Evolutionary conservation across 2,888 invertebrate species (phyloP), one percentile per base, ranked within the genome.

Genomic region (Poecilobothrus nobilitatus): DNA sequence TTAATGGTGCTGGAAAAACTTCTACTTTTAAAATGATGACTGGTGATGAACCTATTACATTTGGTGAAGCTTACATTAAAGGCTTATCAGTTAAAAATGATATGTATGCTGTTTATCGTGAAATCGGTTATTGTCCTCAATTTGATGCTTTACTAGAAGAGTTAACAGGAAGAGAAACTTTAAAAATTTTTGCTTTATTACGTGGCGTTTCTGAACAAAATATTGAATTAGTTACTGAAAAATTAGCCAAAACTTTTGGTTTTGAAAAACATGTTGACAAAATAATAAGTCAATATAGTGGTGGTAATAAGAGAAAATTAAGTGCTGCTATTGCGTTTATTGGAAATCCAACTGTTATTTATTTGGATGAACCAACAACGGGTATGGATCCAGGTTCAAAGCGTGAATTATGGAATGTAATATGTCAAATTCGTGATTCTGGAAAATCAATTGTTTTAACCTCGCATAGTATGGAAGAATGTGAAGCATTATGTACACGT

Each of bases 11-110:
- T 3, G 94, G 94, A 0, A 94, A 94, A 80, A 93, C 92, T 0
- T 89, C 90, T 1, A 94, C 95, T 0, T 96, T 96, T 79, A 91
- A 91, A 82, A 93, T 94, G 91, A 83, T 95, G 75, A 94, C 94
- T 66, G 94, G 95, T 0, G 94, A 93, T 77, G 89, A 89, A 75
- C 80, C 81, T 6, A 86, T 91, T 15, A 86, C 89, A 0, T 84
- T 84, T 67, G 93, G 93, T 0, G 86, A 89, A 67, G 91, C 89
- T 0, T 90, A 84, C 80, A 85, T 93, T 15, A 83, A 86, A 72
- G 87, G 87, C 8, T 76, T 84, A 68, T 85, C 83, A 7, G 79
- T 86, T 27, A 81, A 84, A 72, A 81, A 74, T 1, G 77, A 87
- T 62, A 84, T 88, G 76, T 86, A 85, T 70, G 76, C 81, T 66